Evolutionary conservation across 2,797 vertebrate genomes (phyloP).

Genomic region (Lophius americanus): DNA sequence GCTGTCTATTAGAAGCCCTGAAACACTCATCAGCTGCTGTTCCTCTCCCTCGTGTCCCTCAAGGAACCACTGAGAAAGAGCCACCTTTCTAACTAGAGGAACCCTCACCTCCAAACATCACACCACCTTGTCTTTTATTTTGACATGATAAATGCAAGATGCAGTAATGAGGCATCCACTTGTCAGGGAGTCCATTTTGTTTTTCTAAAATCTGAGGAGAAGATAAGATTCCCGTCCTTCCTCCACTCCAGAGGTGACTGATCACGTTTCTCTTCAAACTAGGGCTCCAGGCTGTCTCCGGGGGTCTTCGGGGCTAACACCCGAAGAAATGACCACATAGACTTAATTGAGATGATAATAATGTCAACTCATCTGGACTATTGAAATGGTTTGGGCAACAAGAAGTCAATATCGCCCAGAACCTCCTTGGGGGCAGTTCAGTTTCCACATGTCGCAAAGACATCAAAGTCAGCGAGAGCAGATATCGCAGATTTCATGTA

Average conservation of each 20-base stretch:
- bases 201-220: slow-evolving; percentile 65
- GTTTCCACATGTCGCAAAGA: too few species aligned
- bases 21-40: slow-evolving; percentile 78
- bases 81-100: slow-evolving; percentile 76
- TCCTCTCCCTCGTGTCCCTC: slow-evolving; percentile 74
- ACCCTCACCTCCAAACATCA: slow-evolving; percentile 72
- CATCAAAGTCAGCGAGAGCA: too few species aligned
- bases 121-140: slow-evolving; percentile 73
- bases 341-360: too few species aligned
- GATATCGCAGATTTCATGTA: too few species aligned
- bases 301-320: slow-evolving; percentile 6
- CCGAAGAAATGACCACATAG: neutral
- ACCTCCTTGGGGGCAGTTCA: too few species aligned
- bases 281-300: neutral
- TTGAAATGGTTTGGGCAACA: too few species aligned
- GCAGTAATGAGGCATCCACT: slow-evolving; percentile 72
- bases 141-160: slow-evolving; percentile 75
- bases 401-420: too few species aligned
- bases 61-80: slow-evolving; percentile 68
- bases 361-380: too few species aligned
- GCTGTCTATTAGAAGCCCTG: slow-evolving; percentile 82
- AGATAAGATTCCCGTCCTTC: slow-evolving; percentile 29
- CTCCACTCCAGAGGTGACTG: slow-evolving; percentile 36
- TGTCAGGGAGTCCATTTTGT: slow-evolving; percentile 76
- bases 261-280: slow-evolving; percentile 8